phyloP scores from a whole-genome alignment of 2,888 invertebrate genomes.

The Girardia tigrina region DNA sequence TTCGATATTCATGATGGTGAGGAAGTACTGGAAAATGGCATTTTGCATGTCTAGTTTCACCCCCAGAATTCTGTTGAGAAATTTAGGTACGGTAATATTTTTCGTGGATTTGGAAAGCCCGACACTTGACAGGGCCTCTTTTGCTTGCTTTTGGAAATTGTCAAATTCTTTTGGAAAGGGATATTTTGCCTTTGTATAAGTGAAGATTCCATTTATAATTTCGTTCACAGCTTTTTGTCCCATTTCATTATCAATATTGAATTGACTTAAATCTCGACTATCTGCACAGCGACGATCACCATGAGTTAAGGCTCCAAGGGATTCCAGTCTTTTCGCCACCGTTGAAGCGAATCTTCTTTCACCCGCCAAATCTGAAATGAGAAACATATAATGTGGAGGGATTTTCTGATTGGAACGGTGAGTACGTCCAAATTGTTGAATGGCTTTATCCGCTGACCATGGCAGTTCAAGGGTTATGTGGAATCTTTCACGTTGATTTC shows the following conservation, averaged over 20 bases:
- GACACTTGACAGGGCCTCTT: not conserved
- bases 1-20: not conserved
- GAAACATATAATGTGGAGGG: conserved; percentile 20
- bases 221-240: not conserved
- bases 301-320: conserved; percentile 24
- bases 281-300: conserved; percentile 24
- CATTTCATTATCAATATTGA: conserved; percentile 12
- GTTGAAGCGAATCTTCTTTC: conserved; percentile 20
- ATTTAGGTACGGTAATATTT: conserved; percentile 42
- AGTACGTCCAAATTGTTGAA: conserved; percentile 40
- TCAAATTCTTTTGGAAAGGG: no score
- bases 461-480: conserved; percentile 25
- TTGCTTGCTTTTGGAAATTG: no score
- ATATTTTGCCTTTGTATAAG: no score
- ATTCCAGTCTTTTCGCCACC: conserved; percentile 12
- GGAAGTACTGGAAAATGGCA: not conserved
- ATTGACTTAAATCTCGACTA: conserved; percentile 24
- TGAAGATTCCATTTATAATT: no score
- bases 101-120: not conserved
- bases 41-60: conserved; percentile 44
- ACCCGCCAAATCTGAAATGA: conserved; percentile 21
- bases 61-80: conserved; percentile 47
- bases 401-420: conserved; percentile 17
- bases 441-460: conserved; percentile 36
- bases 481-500: not conserved